A percentile compares a stretch with the other conserved stretches of the same genome.
Conservation (phyloP, 2,888 invertebrate genomes). For the Loripinus fragilis region DNA sequence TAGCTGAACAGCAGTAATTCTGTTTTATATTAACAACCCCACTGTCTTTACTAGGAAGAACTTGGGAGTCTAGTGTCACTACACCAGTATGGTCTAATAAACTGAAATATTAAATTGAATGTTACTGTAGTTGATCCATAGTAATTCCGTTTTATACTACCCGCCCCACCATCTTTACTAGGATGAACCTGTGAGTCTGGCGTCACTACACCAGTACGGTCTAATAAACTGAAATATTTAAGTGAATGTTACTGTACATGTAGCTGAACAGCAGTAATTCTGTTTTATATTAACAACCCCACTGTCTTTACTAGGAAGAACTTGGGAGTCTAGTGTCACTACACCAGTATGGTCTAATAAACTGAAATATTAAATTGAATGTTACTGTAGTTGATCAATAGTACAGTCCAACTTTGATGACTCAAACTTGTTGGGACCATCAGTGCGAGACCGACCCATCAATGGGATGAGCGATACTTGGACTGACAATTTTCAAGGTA, state of each 20-base stretch:
- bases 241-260: too few species aligned
- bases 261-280: neutral
- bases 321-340: slow-evolving; percentile 76
- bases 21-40: slow-evolving; percentile 18
- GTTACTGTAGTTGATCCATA: slow-evolving; percentile 78
- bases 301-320: slow-evolving; percentile 68
- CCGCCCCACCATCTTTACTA: slow-evolving; percentile 71
- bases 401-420: too few species aligned
- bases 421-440: too few species aligned
- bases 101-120: slow-evolving; percentile 58
- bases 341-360: slow-evolving; percentile 79
- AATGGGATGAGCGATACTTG: too few species aligned
- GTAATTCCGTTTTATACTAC: slow-evolving; percentile 77
- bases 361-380: slow-evolving; percentile 58
- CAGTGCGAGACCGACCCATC: too few species aligned
- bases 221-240: slow-evolving; percentile 80
- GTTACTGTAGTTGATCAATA: slow-evolving; percentile 78
- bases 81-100: slow-evolving; percentile 79
- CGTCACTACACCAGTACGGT: slow-evolving; percentile 72
- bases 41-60: slow-evolving; percentile 68
- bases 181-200: slow-evolving; percentile 33
- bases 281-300: slow-evolving; percentile 18
- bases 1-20: neutral
- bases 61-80: slow-evolving; percentile 76
- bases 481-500: too few species aligned